Evolutionary conservation across 1,140 invertebrate species (phyloP), one percentile per base, ranked within the genome.

Genomic region (Drosophila nannoptera): DNA sequence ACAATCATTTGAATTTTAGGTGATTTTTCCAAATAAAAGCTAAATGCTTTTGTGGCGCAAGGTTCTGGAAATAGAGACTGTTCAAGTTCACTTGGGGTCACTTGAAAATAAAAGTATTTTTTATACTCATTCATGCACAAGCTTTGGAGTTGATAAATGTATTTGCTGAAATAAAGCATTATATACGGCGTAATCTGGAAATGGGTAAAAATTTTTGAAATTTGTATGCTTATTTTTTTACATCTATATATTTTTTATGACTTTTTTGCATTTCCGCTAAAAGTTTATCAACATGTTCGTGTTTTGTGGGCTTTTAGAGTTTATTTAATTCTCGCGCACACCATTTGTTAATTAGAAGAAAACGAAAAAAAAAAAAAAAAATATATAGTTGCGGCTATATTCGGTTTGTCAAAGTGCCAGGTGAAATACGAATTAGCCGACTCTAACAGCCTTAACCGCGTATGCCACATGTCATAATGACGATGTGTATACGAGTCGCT

Each of bases 381-480:
- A 50, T 12, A 53, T 33, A 31, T 38, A 7, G 29, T 52, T 48
- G 29, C 43, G 5, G 53, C 4, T 74, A 67, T 67, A 65, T 42
- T 55, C 55, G 45, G 64, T 16, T 59, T 81, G 73, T 74, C 77
- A 74, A 45, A 50, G 11, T 82, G 77, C 78, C 77, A 81, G 77
- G 69, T 81, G 62, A 77, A 77, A 74, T 74, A 65, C 42, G 64
- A 76, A 78, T 75, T 78, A 75, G 72, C 64, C 42, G 36, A 53
- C 52, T 70, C 49, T 12, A 46, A 22, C 53, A 66, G 56, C 60
- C 68, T 52, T 50, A 59, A 40, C 55, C 50, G 61, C 55, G 73
- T 46, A 50, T 12, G 35, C 16, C 63, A 73, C 54, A 76, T 45
- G 66, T 54, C 63, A 49, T 69, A 43, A 22, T 22, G 22, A 22